Evolutionary conservation across 1,140 invertebrate genomes (phyloP).

Genomic region (Euschistus heros): DNA sequence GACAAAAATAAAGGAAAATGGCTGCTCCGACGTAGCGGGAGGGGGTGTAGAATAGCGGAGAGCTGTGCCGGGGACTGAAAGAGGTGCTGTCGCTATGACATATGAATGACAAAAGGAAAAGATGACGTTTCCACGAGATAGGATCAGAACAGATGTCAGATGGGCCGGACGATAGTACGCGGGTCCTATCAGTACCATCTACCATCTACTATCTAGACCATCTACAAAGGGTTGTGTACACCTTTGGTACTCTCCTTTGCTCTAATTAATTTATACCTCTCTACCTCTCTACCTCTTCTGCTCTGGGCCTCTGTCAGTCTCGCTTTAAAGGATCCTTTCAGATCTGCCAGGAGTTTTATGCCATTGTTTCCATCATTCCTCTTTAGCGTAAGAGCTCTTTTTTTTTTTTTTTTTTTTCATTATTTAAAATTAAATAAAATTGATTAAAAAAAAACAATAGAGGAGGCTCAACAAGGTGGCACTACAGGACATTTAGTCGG

Average conservation of each 20-base stretch:
- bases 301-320: background rate
- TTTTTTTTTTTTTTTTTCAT: too few species aligned
- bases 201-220: background rate
- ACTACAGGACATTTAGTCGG: too few species aligned
- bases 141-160: slow-evolving; percentile 8
- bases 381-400: too few species aligned
- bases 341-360: too few species aligned
- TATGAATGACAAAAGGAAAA: slow-evolving; percentile 7
- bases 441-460: too few species aligned
- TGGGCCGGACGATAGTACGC: background rate
- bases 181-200: background rate
- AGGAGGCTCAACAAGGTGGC: too few species aligned
- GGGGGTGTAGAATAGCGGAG: too few species aligned
- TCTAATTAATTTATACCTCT: slow-evolving; percentile 5
- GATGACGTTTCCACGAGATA: background rate
- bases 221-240: slow-evolving; percentile 6
- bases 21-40: too few species aligned
- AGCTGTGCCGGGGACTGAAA: too few species aligned
- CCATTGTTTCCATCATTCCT: too few species aligned
- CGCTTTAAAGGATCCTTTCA: background rate
- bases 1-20: too few species aligned
- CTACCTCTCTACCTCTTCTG: background rate
- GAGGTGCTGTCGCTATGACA: background rate
- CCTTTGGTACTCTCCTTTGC: background rate
- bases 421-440: too few species aligned